Evolutionary conservation across 2,888 invertebrate genomes (phyloP), one percentile per base, ranked within the genome.

Genomic region (Stenotaenia linearis): DNA sequence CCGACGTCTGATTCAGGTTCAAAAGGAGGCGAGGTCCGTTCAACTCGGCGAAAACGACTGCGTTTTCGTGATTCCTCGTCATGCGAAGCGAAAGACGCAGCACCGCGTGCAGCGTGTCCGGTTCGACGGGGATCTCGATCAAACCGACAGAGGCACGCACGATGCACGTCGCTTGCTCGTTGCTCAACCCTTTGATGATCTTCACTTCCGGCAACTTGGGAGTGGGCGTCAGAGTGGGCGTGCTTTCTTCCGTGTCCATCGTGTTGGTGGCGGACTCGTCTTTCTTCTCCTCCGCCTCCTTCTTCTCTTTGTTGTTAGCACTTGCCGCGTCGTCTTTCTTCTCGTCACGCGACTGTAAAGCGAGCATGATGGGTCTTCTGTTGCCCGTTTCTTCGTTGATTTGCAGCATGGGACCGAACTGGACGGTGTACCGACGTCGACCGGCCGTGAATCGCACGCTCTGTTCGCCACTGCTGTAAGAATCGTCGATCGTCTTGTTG

Each of bases 381-480:
- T 92, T 93, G n/a, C 92, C 92, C 30, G 92, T 93, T 82, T 94
- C 93, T 84, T 94, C 93, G 85, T 93, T 94, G 15, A 89, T 85
- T 88, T 93, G 93, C 0, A 92, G 90, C 93, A 94, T 93, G 79
- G 91, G 90, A 37, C 90, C 90, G 84, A 94, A 93, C 79, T 92
- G 92, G 3, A 94, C 91, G 0, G 91, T 90, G 84, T 94, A 94
- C 45, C 92, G 88, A 82, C 93, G 89, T 2, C 94, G 87, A 0
- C 92, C 92, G 82, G 92, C 92, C 15, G 90, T 90, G 80, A 94
- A 92, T 81, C 92, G 88, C 0, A 91, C 90, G 80, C 89, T 90
- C 25, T 89, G 88, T 82, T 92, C 92, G 0, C 92, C 92, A 37
- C 89, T 89, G 88, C 91, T 90, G 84, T 92, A 94, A 0, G 93